Evolutionary conservation across 2,888 invertebrate genomes (phyloP).

Genomic region (Pandemis corylana): DNA sequence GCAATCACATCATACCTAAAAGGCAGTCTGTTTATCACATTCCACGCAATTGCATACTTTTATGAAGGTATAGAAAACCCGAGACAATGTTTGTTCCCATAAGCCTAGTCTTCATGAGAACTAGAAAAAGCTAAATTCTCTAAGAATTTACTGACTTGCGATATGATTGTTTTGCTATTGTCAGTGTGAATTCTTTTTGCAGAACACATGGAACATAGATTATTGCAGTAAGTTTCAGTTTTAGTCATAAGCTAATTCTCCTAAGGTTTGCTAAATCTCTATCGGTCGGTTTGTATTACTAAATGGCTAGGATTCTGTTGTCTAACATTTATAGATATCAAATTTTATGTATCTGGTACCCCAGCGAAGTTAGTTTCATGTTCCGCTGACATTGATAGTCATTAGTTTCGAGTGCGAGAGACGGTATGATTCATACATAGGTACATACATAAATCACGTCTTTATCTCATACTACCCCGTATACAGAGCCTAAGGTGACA

Average conservation of each 20-base stretch:
- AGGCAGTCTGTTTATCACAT: neutral
- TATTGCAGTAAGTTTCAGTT: neutral
- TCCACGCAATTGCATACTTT: neutral
- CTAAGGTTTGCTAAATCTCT: no score
- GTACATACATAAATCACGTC: no score
- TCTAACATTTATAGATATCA: no score
- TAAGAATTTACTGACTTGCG: neutral
- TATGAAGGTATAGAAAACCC: constrained; percentile 1
- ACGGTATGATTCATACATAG: no score
- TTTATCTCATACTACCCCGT: no score
- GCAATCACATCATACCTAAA: neutral
- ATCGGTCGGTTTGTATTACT: no score
- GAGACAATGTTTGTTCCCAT: constrained; percentile 21
- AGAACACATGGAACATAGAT: neutral
- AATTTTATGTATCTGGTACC: no score
- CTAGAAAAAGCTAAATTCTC: constrained; percentile 15
- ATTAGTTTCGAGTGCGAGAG: no score
- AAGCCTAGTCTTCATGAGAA: constrained; percentile 13
- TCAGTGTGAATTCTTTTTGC: neutral
- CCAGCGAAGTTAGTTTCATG: no score
- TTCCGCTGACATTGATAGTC: no score
- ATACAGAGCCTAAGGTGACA: no score
- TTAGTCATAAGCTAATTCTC: neutral
- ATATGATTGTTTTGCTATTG: neutral
- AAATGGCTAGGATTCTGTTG: no score